Percentiles rank a stretch among this genome's conserved stretches.
Evolutionary conservation across 2,113 vertebrate genomes (phyloP).

Genomic region (Chaetodon auriga): DNA sequence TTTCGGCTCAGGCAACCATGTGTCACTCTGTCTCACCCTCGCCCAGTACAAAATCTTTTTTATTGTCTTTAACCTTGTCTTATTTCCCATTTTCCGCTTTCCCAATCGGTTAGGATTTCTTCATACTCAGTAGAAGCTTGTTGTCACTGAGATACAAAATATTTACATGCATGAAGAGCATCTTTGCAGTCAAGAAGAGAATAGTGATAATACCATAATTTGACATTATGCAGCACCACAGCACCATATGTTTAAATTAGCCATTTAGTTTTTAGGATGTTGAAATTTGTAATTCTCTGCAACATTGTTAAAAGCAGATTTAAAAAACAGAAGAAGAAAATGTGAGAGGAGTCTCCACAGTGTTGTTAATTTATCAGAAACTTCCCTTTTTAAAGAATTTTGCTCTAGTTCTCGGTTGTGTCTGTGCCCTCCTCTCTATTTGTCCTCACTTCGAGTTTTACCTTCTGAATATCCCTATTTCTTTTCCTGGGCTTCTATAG

Average conservation of each 20-base stretch:
- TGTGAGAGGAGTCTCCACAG: too few relatives aligned
- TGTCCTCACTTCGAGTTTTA: too few relatives aligned
- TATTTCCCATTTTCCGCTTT: neutral
- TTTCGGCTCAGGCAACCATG: neutral
- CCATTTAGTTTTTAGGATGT: neutral
- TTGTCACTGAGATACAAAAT: neutral
- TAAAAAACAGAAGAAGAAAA: too few relatives aligned
- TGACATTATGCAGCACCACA: neutral
- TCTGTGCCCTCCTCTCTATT: too few relatives aligned
- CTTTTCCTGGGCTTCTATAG: too few relatives aligned
- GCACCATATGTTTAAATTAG: neutral
- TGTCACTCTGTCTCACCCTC: neutral
- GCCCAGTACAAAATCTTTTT: neutral
- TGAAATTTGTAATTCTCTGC: neutral
- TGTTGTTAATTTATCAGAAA: too few relatives aligned
- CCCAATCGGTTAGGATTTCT: neutral
- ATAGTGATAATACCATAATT: neutral
- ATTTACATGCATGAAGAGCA: neutral
- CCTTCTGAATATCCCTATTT: too few relatives aligned
- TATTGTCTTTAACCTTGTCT: neutral
- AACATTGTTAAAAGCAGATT: too few relatives aligned
- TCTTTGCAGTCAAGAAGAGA: neutral
- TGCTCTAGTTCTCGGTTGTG: too few relatives aligned
- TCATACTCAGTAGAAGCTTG: neutral
- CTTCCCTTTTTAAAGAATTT: too few relatives aligned